Base-by-base conservation (phyloP, 2,888 invertebrate species). In the Tenthredo mesomela region DNA sequence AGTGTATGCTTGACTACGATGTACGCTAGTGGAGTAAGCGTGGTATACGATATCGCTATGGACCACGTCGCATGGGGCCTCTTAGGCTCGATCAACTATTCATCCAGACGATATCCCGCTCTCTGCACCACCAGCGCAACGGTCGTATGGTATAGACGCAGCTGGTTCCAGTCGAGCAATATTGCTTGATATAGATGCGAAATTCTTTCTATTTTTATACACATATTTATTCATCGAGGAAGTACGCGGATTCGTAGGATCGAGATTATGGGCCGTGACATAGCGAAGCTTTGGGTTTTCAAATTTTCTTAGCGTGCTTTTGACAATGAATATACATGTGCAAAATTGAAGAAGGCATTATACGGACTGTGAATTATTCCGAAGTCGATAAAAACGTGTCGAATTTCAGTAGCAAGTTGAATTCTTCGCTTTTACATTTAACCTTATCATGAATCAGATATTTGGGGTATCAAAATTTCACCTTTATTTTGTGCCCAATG, bases 11-110 rank as follows among this genome's bases (percentile, higher is more conserved):
- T 87, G 88, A 88, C 87, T 84, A 87, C 86, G 87, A 87, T 77
- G 54, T 77, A 77, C 54, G 33, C 77, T 43, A 73, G 40, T 73
- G 54, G 61, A 29, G 61, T 61, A 25, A 40, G 58, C 77, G 54
- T 77, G 47, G 80, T 80, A 80, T 65, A 80, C 61, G 80, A 80
- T 82, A 67, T 89, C 87, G 86, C 86, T 85, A 84, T 85, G 86
- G 83, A 85, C 85, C 88, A 87, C 86, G 88, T 86, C 85, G 86
- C 87, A 86, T 87, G 86, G 86, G 87, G 87, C 89, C 89, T 89
- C 89, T 90, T 89, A 89, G 88, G 86, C 86, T 85, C 88, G 87
- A 90, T 91, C 87, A 88, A 89, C 88, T 90, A 89, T 90, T 90
- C 88, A 89, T 85, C 61, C 75, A 25, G 50, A 43, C 80, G 61